Evolutionary conservation across 1,140 invertebrate species (phyloP), one percentile per base, ranked within the genome.

Genomic region (Drosophila willistoni): DNA sequence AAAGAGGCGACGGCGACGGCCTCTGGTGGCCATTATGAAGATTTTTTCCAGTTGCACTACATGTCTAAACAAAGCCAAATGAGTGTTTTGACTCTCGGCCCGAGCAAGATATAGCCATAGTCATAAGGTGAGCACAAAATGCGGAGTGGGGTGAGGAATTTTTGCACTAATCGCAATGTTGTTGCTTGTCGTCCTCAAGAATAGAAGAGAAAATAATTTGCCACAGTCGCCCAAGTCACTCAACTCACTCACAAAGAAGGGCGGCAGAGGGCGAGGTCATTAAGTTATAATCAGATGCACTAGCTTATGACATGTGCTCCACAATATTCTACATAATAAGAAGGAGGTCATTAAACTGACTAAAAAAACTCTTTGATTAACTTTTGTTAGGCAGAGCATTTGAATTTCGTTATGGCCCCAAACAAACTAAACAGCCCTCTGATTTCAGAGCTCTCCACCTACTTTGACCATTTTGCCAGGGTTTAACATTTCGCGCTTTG

Each of bases 61-160:
- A 82, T 80, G 74, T 89, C 84, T 84, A 89, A 89, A 81, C 85
- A 84, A 79, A 84, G 76, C 84, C 80, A 89, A 89, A 84, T 87
- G 83, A 80, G 83, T 84, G 84, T 79, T 76, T 83, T 64, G 47
- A 75, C 73, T 67, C 47, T n/a, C 55, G n/a, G 39, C 44, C 42
- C 29, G 13, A 36, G 14, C 56, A 2, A 41, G 47, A 47, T 57
- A 65, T 17, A 51, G 56, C 44, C 56, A 60, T 55, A 71, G 69
- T 33, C 44, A 79, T 76, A 76, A 68, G 73, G 73, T 70, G 44
- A 66, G 68, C 54, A 51, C 29, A 6, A 29, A 64, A 60, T 51
- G 42, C 3, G 39, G 59, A 13, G 68, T 1, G 19, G n/a, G 57
- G 56, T 25, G 54, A 33, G 5, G 29, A 17, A 55, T 61, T 6